These are phyloP conservation scores for Temnothorax curvispinosus DNA, from an alignment of 1,140 invertebrate genomes.

Conservation along the genomic window DNA sequence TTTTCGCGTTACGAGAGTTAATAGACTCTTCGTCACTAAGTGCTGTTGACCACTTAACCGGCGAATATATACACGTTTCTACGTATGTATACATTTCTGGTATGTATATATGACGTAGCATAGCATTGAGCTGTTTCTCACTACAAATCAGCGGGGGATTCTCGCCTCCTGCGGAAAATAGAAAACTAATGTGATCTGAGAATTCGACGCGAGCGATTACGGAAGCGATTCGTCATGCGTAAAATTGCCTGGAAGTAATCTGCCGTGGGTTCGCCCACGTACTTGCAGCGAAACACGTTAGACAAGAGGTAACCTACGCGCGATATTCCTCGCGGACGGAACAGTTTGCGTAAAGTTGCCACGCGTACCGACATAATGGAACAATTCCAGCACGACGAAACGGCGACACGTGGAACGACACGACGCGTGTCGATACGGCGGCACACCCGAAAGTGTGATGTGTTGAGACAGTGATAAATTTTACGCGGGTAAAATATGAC, in stretches of 20 bases:
- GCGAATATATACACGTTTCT: not conserved
- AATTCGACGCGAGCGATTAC: not conserved
- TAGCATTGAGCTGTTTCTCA: not conserved
- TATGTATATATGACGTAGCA: not conserved
- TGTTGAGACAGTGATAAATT: conserved; percentile 9
- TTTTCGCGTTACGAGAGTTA: conserved; percentile 12
- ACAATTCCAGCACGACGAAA: conserved; percentile 5
- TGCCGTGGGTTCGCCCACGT: not conserved
- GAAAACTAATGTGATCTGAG: not conserved
- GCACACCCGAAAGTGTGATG: not conserved
- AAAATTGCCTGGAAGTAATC: conserved; percentile 40
- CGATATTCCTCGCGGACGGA: not conserved
- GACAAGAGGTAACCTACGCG: not conserved
- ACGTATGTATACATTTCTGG: not conserved
- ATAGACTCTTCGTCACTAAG: not conserved
- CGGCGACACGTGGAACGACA: not conserved
- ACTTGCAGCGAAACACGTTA: not conserved
- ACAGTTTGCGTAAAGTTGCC: conserved; percentile 20
- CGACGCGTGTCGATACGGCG: not conserved
- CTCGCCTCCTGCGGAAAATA: not conserved
- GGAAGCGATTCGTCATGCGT: not conserved
- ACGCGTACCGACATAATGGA: conserved; percentile 27
- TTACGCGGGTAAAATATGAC: conserved; percentile 3
- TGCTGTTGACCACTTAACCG: conserved; percentile 8
- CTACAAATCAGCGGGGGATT: not conserved